phyloP scores from a whole-genome alignment of 2,888 invertebrate genomes.

The Coenonympha arcania region DNA sequence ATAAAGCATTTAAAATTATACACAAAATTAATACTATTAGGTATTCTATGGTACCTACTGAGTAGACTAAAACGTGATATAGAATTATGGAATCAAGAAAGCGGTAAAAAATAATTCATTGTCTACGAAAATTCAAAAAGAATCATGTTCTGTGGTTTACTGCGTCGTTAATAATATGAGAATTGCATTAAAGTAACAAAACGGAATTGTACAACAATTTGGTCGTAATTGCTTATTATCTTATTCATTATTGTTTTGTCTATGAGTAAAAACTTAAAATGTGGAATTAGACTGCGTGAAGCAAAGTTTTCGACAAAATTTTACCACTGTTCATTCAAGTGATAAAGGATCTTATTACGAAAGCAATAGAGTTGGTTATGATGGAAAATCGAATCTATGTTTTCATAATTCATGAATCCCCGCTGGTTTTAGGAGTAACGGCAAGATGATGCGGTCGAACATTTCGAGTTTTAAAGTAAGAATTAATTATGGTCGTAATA shows the following conservation, averaged over 20 bases:
- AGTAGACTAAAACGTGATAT: constrained; percentile 2
- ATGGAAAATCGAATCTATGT: background rate
- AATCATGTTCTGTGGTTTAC: constrained; percentile 27
- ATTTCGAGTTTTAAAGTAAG: constrained; percentile 51
- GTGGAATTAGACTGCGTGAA: constrained; percentile 55
- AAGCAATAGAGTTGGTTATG: constrained; percentile 1
- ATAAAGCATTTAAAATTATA: no score
- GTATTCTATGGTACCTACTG: no score
- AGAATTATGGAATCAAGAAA: constrained; percentile 14
- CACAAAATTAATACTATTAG: no score
- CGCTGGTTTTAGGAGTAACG: constrained; percentile 65
- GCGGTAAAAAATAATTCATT: constrained; percentile 21
- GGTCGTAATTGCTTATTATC: constrained; percentile 46
- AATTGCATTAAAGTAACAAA: constrained; percentile 41
- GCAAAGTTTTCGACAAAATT: constrained; percentile 33
- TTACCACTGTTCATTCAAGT: background rate
- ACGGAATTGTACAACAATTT: constrained; percentile 42
- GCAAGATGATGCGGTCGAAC: constrained; percentile 58
- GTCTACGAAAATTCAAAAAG: constrained; percentile 21
- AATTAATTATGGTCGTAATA: constrained; percentile 70
- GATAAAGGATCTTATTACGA: constrained; percentile 5
- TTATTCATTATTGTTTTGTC: constrained; percentile 52
- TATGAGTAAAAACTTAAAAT: constrained; percentile 52
- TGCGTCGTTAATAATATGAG: constrained; percentile 35
- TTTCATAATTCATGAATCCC: constrained; percentile 33